Evolutionary conservation across 1,140 invertebrate genomes (phyloP).

Genomic region (silkworm (Bombyx mori)): DNA sequence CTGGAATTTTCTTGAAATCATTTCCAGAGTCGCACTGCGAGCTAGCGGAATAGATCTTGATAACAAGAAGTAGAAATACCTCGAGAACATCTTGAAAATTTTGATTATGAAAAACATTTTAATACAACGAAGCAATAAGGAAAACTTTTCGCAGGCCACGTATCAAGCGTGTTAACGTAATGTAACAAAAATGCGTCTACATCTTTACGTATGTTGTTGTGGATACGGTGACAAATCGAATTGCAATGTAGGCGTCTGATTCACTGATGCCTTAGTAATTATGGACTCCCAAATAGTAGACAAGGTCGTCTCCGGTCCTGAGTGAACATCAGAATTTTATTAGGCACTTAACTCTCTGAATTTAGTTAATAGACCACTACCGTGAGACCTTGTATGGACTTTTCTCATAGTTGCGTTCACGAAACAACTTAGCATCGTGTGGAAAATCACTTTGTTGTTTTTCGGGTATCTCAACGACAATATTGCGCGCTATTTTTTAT

Average conservation of each 20-base stretch:
- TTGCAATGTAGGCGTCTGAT: constrained; percentile 15
- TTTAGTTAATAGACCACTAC: constrained; percentile 17
- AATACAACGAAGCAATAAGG: too few relatives aligned
- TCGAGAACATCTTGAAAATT: too few relatives aligned
- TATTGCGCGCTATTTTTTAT: too few relatives aligned
- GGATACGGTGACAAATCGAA: constrained; percentile 1
- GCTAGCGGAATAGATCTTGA: too few relatives aligned
- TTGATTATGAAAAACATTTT: too few relatives aligned
- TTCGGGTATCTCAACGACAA: neutral
- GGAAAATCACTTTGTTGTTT: neutral
- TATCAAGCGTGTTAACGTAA: too few relatives aligned
- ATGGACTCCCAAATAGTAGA: constrained; percentile 5
- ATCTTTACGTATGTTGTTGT: too few relatives aligned
- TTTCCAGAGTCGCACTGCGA: too few relatives aligned
- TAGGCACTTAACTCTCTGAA: constrained; percentile 12
- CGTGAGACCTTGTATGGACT: constrained; percentile 10
- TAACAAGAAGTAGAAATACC: too few relatives aligned
- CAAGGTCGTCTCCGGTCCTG: constrained; percentile 22
- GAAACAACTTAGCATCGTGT: neutral
- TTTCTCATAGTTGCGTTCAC: neutral
- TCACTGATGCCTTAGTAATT: constrained; percentile 10
- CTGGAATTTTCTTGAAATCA: too few relatives aligned
- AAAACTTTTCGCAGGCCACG: too few relatives aligned
- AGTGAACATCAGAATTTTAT: constrained; percentile 20
- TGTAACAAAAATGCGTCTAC: too few relatives aligned